Base-by-base conservation (phyloP, 2,797 vertebrate species). In the Petrocephalus sullivani region DNA sequence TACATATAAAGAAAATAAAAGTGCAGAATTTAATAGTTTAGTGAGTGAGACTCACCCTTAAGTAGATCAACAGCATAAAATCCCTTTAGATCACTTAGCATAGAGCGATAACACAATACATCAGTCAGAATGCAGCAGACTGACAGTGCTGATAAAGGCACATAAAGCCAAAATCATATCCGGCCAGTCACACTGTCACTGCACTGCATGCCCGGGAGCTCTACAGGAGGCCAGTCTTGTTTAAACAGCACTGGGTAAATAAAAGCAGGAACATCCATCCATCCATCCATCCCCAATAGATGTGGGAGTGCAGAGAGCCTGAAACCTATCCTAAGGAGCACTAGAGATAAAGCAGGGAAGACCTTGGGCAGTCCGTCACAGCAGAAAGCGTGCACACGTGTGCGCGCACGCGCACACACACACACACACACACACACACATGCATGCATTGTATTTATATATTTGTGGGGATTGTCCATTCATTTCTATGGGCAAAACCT, bases 1-100 rank as follows among this genome's bases (percentile, higher is more conserved):
- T 97, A 90, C 3, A 81, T 8, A 19, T 81, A 49, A 85, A 87
- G 46, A 67, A 89, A 89, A 23, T 37, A 53, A 46, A 28, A 87
- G 56, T 46, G 33, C 23, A 87, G 49, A 23, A 7, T 75, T 33
- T 16, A 85, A 57, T 46, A 60, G 5, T 57, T 88, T 49, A 49
- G 41, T 41, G 14, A 37, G 6, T n/a, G 16, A 16, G 2, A n/a
- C 67, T 1, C 33, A 4, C 49, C 33, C 57, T 5, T 21, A 7
- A 58, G 53, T n/a, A 87, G 81, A 4, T 84, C 49, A 84, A 56
- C 4, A 54, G 8, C 21, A 56, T 84, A 1, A 81, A 46, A 81
- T 81, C 6, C 57, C 19, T 58, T 54, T 54, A 54, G 57, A 58
- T 58, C 57, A 16, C 37, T 49, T 49, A 8, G 75, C 41, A 8